Evolutionary conservation across 2,113 vertebrate species (phyloP), one percentile per base, ranked within the genome.

Genomic region (Colius striatus): DNA sequence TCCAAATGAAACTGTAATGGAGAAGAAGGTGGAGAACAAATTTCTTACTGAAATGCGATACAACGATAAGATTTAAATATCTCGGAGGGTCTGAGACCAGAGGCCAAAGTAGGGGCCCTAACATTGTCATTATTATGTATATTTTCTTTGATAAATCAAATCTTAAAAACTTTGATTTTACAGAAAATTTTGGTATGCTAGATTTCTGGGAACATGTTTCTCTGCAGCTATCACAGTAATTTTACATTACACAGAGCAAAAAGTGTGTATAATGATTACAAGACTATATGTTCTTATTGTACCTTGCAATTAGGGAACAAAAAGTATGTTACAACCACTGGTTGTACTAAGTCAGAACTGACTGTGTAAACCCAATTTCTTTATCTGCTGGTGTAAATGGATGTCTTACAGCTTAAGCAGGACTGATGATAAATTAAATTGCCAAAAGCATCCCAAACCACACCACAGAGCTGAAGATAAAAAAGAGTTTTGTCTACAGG

Each of bases 131-230:
- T 61, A 73, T 84, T 66, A 19, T 22, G 5, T 34, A 2, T 47
- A 34, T 77, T 94, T 92, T 75, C 41, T 89, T 53, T 72, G 32
- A 66, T 57, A 96, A 84, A 93, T 57, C 4, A 70, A 51, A 83
- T 70, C 54, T 48, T 63, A 77, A 36, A 66, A 54, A 66, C 50
- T 76, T 62, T n/a, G 45, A 58, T 89, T 75, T 70, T 75, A 50
- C 26, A 94, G 50, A 51, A 4, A n/a, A 2, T 83, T 83, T 66
- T 74, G 20, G 30, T 83, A 55, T 63, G 38, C 43, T 76, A 53
- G 58, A 26, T 62, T 89, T 90, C 55, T 93, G 68, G 68, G 22
- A 51, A 86, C 71, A 34, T 58, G 13, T 60, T 96, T 74, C 51
- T 92, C 60, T 77, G 43, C 34, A 84, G 50, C 51, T 70, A 16